Evolutionary conservation across 2,888 invertebrate genomes (phyloP).

Genomic region (Stictocephala bisonia): DNA sequence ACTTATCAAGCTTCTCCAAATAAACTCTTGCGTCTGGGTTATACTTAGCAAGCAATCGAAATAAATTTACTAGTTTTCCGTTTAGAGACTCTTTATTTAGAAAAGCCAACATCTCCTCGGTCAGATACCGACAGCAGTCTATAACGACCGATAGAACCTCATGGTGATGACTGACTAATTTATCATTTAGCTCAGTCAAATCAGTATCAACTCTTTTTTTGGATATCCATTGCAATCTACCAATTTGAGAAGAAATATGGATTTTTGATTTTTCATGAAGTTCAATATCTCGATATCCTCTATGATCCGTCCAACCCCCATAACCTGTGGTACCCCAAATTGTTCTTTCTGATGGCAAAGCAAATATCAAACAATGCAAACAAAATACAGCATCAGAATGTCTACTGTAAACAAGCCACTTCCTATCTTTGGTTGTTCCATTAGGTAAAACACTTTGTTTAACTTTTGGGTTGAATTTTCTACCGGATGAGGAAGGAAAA

Average conservation of each 20-base stretch:
- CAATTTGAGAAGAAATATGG: neutral
- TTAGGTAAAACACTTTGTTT: too few species aligned
- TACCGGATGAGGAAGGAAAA: too few species aligned
- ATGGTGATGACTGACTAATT: neutral
- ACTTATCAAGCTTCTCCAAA: neutral
- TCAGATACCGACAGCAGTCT: slow-evolving; percentile 13
- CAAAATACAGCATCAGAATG: slow-evolving; percentile 1
- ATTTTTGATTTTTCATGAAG: neutral
- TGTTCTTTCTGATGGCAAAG: neutral
- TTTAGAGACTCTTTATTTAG: neutral
- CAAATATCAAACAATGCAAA: neutral
- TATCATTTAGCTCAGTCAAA: neutral
- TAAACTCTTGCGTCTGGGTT: slow-evolving; percentile 22
- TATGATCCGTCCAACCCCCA: slow-evolving; percentile 7
- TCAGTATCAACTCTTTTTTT: neutral
- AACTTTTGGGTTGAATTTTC: too few species aligned
- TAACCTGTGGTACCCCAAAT: neutral
- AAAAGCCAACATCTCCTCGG: slow-evolving; percentile 10
- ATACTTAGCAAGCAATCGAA: neutral
- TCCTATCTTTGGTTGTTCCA: neutral
- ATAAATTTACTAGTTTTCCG: neutral
- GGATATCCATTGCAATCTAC: slow-evolving; percentile 10
- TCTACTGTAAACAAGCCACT: slow-evolving; percentile 11
- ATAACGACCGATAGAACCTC: slow-evolving; percentile 8
- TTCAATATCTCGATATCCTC: neutral